Evolutionary conservation across 2,888 invertebrate genomes (phyloP).

Genomic region (Cryptosula pallasiana): DNA sequence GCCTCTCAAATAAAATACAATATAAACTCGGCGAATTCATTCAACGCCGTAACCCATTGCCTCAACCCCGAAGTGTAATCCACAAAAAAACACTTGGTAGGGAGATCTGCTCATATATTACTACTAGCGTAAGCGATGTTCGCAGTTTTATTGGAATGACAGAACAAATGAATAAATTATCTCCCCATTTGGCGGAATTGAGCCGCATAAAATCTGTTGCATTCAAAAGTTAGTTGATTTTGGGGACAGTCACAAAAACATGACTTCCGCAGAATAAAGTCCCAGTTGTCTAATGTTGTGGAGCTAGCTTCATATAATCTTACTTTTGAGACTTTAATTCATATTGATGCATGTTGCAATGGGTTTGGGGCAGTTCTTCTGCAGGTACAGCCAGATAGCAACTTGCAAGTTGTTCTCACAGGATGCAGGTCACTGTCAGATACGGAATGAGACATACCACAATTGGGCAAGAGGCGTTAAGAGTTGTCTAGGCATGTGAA

Average conservation of each 20-base stretch:
- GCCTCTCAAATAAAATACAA: too few species aligned
- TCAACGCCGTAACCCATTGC: too few species aligned
- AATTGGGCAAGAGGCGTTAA: slow-evolving; percentile 32
- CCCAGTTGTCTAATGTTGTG: background rate
- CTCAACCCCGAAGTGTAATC: too few species aligned
- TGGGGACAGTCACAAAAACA: slow-evolving; percentile 28
- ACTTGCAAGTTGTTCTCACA: slow-evolving; percentile 30
- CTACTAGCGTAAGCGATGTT: slow-evolving; percentile 26
- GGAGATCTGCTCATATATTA: too few species aligned
- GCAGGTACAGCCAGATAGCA: slow-evolving; percentile 25
- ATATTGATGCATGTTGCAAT: slow-evolving; percentile 26
- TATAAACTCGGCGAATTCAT: too few species aligned
- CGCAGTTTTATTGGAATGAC: slow-evolving; percentile 29
- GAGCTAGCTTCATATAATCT: slow-evolving; percentile 28
- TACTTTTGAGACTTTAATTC: slow-evolving; percentile 14
- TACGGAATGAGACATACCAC: slow-evolving; percentile 32
- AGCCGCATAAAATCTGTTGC: slow-evolving; percentile 26
- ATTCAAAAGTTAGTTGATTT: slow-evolving; percentile 24
- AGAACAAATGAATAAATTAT: slow-evolving; percentile 27
- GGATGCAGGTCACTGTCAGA: slow-evolving; percentile 33
- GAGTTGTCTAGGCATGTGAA: slow-evolving; percentile 31
- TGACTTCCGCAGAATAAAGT: slow-evolving; percentile 26
- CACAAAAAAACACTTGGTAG: too few species aligned
- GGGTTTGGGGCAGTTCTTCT: slow-evolving; percentile 29
- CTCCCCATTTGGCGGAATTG: slow-evolving; percentile 26